A percentile compares a stretch with the other conserved stretches of the same genome.
phyloP scores from a whole-genome alignment of 2,888 invertebrate genomes.

The Cotesia congregata region DNA sequence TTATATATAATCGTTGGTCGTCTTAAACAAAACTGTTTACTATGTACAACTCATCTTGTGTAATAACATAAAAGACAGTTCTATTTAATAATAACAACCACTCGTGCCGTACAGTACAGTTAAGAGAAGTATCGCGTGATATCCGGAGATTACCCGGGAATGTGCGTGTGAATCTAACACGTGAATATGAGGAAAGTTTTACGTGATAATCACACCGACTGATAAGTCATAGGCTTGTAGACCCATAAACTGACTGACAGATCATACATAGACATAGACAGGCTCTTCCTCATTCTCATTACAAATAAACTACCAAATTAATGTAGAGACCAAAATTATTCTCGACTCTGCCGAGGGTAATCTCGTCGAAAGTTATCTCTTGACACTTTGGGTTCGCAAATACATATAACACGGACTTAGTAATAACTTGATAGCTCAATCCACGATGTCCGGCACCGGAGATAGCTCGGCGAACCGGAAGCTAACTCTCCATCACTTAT shows the following conservation, averaged over 20 bases:
- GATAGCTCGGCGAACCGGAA: conserved; percentile 62
- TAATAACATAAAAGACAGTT: conserved; percentile 1
- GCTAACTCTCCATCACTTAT: conserved; percentile 50
- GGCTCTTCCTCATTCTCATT: conserved; percentile 2
- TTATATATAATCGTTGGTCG: background rate
- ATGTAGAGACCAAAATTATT: too few species aligned
- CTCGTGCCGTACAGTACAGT: background rate
- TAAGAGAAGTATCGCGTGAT: conserved; percentile 1
- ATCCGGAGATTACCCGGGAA: conserved; percentile 14
- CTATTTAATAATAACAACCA: background rate
- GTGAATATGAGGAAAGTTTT: conserved; percentile 7
- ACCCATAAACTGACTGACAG: background rate
- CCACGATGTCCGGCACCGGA: conserved; percentile 64
- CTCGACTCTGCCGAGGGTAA: background rate
- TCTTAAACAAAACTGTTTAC: background rate
- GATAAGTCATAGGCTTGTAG: too few species aligned
- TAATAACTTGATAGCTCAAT: conserved; percentile 67
- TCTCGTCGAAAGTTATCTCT: background rate
- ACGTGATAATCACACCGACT: background rate
- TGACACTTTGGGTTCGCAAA: conserved; percentile 26
- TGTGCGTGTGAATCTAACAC: conserved; percentile 12
- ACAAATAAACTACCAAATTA: background rate
- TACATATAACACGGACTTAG: conserved; percentile 36
- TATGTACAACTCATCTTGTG: background rate
- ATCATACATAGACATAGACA: background rate